A percentile compares a stretch with the other conserved stretches of the same genome.
These are phyloP conservation scores for Zygaena filipendulae DNA, from an alignment of 2,888 invertebrate species.

Conservation along the genomic window DNA sequence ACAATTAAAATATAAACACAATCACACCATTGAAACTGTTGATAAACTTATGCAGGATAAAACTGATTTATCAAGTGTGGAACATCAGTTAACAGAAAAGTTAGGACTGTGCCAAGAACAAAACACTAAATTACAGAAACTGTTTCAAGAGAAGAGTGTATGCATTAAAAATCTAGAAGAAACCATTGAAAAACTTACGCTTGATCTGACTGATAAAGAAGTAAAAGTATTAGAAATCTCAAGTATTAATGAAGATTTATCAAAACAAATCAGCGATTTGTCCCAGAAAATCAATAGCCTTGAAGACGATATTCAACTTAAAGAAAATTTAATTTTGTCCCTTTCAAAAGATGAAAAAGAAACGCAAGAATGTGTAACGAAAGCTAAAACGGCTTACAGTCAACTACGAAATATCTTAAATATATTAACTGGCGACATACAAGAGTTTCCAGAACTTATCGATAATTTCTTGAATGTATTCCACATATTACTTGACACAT, in stretches of 20 bases:
- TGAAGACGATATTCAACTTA: constrained; percentile 23
- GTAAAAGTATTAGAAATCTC: constrained; percentile 17
- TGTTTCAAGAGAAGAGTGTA: constrained; percentile 18
- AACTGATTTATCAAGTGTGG: too few species aligned
- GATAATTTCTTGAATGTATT: constrained; percentile 28
- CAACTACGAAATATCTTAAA: constrained; percentile 27
- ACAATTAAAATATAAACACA: constrained; percentile 22
- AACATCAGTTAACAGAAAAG: too few species aligned
- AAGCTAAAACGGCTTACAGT: constrained; percentile 23
- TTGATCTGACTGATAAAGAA: constrained; percentile 18
- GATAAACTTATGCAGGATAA: too few species aligned
- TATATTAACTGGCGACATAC: constrained; percentile 26
- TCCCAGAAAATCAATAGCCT: constrained; percentile 20
- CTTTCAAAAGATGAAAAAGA: constrained; percentile 22
- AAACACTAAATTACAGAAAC: constrained; percentile 20
- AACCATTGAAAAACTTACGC: constrained; percentile 21
- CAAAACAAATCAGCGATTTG: constrained; percentile 21
- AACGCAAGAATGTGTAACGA: constrained; percentile 23
- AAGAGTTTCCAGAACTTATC: constrained; percentile 26
- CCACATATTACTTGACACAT: constrained; percentile 23
- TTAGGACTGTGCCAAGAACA: too few species aligned
- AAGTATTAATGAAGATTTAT: constrained; percentile 20
- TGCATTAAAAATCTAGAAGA: constrained; percentile 23
- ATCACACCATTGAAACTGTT: neutral
- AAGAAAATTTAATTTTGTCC: constrained; percentile 24